Base-by-base conservation (phyloP, 2,888 invertebrate species). In the Merodon equestris region DNA sequence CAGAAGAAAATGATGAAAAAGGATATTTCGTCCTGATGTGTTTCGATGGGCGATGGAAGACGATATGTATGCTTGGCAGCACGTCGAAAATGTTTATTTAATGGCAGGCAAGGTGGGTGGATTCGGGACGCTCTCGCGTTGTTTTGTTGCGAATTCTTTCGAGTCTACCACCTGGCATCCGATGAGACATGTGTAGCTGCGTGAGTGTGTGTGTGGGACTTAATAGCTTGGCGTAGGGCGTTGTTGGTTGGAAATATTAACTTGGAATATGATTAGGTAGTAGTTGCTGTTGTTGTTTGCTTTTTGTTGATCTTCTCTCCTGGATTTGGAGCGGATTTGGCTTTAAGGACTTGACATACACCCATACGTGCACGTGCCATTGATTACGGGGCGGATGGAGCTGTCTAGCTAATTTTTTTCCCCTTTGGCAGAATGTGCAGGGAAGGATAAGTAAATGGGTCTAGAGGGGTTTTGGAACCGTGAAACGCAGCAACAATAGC, bases 31-130 rank as follows among this genome's bases (percentile, higher is more conserved):
- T 53, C 48, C 64, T 70, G 58, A 54, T 44, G 48, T 48, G 61
- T 12, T 4, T 9, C 12, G 10, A 51, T 27, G 27, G 27, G 42
- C 13, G 17, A 9, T 51, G 15, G 38, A 36, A 40, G 50, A 56
- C 42, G 45, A 47, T 71, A 60, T 68, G 45, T 63, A 51, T 47
- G 58, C 45, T 48, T 67, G 18, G 66, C 66, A 76, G 71, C 71
- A 56, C 67, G 61, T 60, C 66, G 61, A 76, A 77, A 72, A 77
- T 77, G 72, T 77, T 61, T 67, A 67, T 67, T 72, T 72, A 66
- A 77, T 72, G 2, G 2, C 27, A 7, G 27, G 27, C 7, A 27
- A 4, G 13, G 42, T 7, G n/a, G 42, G 14, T n/a, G 19, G 13
- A 7, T 27, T 27, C 27, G 27, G 27, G 2, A 27, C 27, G 27